Evolutionary conservation across 2,113 vertebrate species (phyloP).

Genomic region (Catharus bicknelli): DNA sequence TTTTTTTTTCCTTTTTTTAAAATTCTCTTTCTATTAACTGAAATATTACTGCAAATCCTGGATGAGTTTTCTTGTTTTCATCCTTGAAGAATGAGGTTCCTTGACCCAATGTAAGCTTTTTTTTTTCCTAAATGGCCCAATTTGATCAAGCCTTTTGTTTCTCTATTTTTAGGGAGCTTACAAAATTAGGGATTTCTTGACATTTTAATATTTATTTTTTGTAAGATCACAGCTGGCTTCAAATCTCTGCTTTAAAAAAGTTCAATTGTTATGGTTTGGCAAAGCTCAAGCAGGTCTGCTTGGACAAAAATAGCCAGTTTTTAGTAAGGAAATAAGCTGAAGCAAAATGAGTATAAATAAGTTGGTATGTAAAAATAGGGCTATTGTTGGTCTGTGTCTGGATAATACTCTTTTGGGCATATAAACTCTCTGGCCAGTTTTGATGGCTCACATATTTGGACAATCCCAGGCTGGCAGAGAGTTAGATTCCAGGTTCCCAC

Average conservation of each 20-base stretch:
- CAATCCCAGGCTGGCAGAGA: not conserved
- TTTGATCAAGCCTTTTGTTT: not conserved
- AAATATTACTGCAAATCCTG: not conserved
- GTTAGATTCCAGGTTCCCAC: not conserved
- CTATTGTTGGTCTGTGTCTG: not conserved
- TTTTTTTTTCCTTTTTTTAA: no score
- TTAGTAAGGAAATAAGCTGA: constrained; percentile 4
- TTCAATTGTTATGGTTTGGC: constrained; percentile 8
- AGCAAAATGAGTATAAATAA: constrained; percentile 11
- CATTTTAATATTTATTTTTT: not conserved
- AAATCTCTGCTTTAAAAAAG: not conserved
- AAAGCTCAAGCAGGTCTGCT: constrained; percentile 3
- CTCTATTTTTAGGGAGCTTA: not conserved
- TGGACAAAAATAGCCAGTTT: not conserved
- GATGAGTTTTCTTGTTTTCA: not conserved
- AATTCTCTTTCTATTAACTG: not conserved
- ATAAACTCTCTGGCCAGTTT: not conserved
- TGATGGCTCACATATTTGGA: not conserved
- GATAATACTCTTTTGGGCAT: not conserved
- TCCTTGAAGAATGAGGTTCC: not conserved
- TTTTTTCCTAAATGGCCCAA: not conserved
- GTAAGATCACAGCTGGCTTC: not conserved
- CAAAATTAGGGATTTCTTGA: not conserved
- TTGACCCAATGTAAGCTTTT: not conserved
- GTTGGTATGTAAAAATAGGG: not conserved